Evolutionary conservation across 2,113 vertebrate species (phyloP).

Genomic region (Capreolus pygargus): DNA sequence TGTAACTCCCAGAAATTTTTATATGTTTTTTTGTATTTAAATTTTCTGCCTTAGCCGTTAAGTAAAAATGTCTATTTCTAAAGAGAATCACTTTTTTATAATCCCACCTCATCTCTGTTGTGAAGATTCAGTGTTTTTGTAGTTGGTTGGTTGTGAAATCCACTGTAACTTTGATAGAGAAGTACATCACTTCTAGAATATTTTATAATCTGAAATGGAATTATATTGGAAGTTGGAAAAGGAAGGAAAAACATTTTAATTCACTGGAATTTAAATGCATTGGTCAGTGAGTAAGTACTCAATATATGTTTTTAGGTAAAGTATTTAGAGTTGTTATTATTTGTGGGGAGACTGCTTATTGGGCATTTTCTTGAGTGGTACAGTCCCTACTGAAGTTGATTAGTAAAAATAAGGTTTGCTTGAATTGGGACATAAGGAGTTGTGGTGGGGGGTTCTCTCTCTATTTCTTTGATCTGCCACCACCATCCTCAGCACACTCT

Average conservation of each 20-base stretch:
- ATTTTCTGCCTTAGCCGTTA: background rate
- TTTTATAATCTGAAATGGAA: conserved; percentile 1
- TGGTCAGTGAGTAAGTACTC: background rate
- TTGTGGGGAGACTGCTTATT: conserved; percentile 13
- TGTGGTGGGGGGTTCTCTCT: background rate
- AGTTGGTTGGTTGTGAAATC: background rate
- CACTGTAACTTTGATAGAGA: background rate
- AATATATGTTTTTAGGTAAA: background rate
- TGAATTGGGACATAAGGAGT: background rate
- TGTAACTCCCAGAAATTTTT: background rate
- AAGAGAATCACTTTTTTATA: conserved; percentile 14
- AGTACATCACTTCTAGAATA: background rate
- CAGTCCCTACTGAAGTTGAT: background rate
- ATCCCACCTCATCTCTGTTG: background rate
- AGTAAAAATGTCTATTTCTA: background rate
- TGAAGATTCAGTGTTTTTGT: background rate
- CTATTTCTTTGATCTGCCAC: background rate
- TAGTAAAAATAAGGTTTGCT: background rate
- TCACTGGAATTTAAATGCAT: background rate
- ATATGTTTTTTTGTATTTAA: background rate
- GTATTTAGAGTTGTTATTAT: conserved; percentile 6
- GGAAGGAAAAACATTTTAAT: conserved; percentile 17
- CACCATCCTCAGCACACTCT: background rate
- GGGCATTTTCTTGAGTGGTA: background rate
- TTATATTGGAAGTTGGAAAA: conserved; percentile 9